Evolutionary conservation across 2,797 vertebrate genomes (phyloP).

Genomic region (Cephalopachus bancanus): DNA sequence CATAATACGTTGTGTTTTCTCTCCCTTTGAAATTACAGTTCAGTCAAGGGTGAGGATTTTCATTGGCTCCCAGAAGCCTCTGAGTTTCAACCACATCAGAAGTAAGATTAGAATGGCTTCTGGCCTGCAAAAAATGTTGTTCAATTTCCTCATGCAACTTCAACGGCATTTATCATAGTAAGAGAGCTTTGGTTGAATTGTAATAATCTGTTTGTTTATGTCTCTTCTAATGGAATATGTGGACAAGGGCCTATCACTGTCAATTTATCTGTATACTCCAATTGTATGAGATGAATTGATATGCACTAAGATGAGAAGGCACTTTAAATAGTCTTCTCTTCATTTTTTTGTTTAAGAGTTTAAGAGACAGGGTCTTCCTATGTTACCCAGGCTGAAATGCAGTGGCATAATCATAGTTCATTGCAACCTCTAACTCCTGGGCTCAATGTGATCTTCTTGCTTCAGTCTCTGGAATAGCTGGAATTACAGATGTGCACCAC

Average conservation of each 20-base stretch:
- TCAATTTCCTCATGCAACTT: not conserved
- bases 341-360: too few species aligned
- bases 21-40: slow-evolving; percentile 28
- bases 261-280: not conserved
- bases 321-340: not conserved
- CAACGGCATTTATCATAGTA: not conserved
- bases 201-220: not conserved
- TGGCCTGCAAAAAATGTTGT: not conserved
- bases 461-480: too few species aligned
- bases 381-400: too few species aligned
- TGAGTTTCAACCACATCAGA: not conserved
- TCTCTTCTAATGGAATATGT: slow-evolving; percentile 4
- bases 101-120: slow-evolving; percentile 17
- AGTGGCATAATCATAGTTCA: too few species aligned
- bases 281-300: not conserved
- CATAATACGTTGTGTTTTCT: not conserved
- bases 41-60: not conserved
- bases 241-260: not conserved
- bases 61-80: not conserved
- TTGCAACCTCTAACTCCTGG: too few species aligned
- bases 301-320: slow-evolving; percentile 16
- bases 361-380: too few species aligned
- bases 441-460: too few species aligned
- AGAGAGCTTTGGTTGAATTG: not conserved
- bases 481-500: too few species aligned